These are phyloP conservation scores for Rhogogaster chlorosoma DNA, from an alignment of 2,888 invertebrate genomes.

Conservation along the genomic window DNA sequence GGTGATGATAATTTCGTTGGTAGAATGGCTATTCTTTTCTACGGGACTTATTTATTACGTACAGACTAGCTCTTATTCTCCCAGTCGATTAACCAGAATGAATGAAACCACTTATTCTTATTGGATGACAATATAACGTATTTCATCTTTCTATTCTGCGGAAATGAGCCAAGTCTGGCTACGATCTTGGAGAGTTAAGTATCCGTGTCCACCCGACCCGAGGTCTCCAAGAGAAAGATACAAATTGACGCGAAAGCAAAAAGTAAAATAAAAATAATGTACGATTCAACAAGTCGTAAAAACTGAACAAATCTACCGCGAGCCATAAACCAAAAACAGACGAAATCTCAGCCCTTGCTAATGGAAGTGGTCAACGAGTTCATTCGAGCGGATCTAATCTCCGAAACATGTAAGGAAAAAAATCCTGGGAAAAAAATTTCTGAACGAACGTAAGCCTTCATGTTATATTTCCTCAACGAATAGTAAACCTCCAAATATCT, in stretches of 20 bases:
- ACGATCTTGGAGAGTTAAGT: conserved; percentile 43
- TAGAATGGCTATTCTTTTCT: background rate
- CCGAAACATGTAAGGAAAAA: background rate
- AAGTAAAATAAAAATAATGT: conserved; percentile 4
- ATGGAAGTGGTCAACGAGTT: conserved; percentile 11
- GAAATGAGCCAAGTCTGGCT: conserved; percentile 48
- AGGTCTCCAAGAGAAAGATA: background rate
- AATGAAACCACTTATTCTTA: conserved; percentile 45
- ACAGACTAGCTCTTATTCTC: conserved; percentile 16
- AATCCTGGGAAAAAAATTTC: background rate
- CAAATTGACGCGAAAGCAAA: background rate
- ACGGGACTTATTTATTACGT: background rate
- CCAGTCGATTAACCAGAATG: conserved; percentile 47
- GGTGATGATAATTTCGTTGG: background rate
- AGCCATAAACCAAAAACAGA: conserved; percentile 23
- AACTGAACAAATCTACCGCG: conserved; percentile 12
- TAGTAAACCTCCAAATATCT: background rate
- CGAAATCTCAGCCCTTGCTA: background rate
- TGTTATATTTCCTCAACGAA: background rate
- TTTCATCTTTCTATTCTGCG: conserved; percentile 43
- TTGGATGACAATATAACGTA: conserved; percentile 47
- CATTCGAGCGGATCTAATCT: background rate
- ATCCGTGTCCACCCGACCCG: conserved; percentile 24
- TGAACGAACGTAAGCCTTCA: background rate
- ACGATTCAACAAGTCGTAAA: conserved; percentile 45